These are phyloP conservation scores for Salminus brasiliensis DNA, from an alignment of 2,113 vertebrate species.

Conservation along the genomic window DNA sequence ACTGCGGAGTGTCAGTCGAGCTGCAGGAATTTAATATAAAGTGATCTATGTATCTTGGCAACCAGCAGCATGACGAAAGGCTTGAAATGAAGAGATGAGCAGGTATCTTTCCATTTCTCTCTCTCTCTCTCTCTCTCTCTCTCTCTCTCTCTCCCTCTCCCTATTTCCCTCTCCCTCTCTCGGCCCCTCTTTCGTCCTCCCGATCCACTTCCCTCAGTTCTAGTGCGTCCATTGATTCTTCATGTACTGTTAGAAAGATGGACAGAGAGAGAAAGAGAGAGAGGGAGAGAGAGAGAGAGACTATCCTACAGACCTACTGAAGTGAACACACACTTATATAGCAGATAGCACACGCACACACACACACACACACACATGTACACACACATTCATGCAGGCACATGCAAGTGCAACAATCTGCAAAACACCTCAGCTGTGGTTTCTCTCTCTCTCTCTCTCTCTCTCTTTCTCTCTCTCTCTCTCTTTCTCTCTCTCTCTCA, in stretches of 20 bases:
- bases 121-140: slow-evolving; percentile 5
- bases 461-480: too few species aligned
- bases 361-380: slow-evolving; percentile 33
- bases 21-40: slow-evolving; percentile 75
- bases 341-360: slow-evolving; percentile 10
- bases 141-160: not conserved
- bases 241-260: slow-evolving; percentile 5
- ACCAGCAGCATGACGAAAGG: slow-evolving; percentile 60
- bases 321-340: not conserved
- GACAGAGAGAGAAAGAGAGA: slow-evolving; percentile 6
- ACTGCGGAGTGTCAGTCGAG: slow-evolving; percentile 67
- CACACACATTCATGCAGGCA: slow-evolving; percentile 66
- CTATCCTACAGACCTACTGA: not conserved
- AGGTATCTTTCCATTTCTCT: slow-evolving; percentile 60
- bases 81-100: slow-evolving; percentile 57
- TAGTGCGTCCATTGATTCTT: not conserved
- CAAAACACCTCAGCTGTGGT: not conserved
- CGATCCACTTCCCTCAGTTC: not conserved
- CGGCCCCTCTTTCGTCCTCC: not conserved
- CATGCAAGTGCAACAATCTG: slow-evolving; percentile 16
- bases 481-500: too few species aligned
- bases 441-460: not conserved
- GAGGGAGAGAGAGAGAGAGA: not conserved
- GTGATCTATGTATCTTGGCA: slow-evolving; percentile 73
- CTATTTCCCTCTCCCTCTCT: slow-evolving; percentile 5